phyloP scores from a whole-genome alignment of 2,797 vertebrate species.

The Gymnocypris eckloni region DNA sequence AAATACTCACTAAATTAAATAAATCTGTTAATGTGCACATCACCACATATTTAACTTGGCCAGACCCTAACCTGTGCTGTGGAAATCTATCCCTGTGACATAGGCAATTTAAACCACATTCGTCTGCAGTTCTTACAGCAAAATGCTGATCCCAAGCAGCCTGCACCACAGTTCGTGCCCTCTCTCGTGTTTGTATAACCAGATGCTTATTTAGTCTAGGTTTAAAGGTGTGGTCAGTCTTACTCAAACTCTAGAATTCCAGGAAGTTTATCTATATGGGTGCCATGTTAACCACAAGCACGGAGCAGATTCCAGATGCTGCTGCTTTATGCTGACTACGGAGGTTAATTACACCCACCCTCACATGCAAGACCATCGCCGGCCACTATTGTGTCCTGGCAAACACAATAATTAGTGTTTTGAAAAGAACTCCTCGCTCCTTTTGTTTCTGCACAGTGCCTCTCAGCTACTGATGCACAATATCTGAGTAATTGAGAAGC shows the following conservation, averaged over 20 bases:
- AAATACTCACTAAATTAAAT: slow-evolving; percentile 11
- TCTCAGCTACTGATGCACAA: slow-evolving; percentile 62
- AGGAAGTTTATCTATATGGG: slow-evolving; percentile 48
- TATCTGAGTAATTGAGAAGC: slow-evolving; percentile 73
- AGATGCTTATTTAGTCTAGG: slow-evolving; percentile 58
- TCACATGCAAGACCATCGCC: slow-evolving; percentile 49
- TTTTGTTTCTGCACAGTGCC: slow-evolving; percentile 66
- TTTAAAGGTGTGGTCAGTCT: slow-evolving; percentile 62
- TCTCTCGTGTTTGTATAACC: slow-evolving; percentile 46
- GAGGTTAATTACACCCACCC: slow-evolving; percentile 51
- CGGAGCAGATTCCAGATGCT: slow-evolving; percentile 9
- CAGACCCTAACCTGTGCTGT: slow-evolving; percentile 9
- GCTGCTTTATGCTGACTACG: slow-evolving; percentile 49
- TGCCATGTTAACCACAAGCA: slow-evolving; percentile 51
- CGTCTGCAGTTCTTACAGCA: slow-evolving; percentile 14
- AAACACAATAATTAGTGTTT: slow-evolving; percentile 69
- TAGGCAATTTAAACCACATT: slow-evolving; percentile 19
- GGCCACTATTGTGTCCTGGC: slow-evolving; percentile 60
- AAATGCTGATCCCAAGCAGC: slow-evolving; percentile 35
- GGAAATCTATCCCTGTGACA: slow-evolving; percentile 15
- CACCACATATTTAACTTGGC: slow-evolving; percentile 32
- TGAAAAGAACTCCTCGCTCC: slow-evolving; percentile 54
- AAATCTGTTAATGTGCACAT: background rate
- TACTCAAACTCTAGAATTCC: slow-evolving; percentile 54
- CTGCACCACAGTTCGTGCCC: slow-evolving; percentile 31